Percentiles rank a stretch among this genome's conserved stretches.
phyloP scores from a whole-genome alignment of 2,888 invertebrate genomes.

The Lycophotia porphyrea region DNA sequence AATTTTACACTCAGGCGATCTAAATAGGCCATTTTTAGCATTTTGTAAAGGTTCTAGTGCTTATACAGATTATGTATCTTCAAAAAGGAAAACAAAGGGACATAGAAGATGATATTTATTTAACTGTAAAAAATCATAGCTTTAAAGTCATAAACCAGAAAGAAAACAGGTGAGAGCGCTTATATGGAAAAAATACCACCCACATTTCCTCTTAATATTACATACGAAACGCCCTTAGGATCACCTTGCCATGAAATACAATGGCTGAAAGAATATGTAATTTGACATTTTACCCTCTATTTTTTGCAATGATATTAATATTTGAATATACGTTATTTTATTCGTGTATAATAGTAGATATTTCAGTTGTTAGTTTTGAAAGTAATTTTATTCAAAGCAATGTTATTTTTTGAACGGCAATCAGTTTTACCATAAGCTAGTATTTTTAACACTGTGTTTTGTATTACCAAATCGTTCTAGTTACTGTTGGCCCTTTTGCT shows the following conservation, averaged over 20 bases:
- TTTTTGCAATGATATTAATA: conserved; percentile 4
- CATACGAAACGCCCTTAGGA: conserved; percentile 15
- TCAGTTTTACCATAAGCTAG: background rate
- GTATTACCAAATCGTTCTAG: background rate
- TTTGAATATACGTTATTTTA: conserved; percentile 6
- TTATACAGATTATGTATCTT: too few relatives aligned
- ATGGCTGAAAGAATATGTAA: conserved; percentile 32
- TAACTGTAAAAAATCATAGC: too few relatives aligned
- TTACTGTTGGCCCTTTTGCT: background rate
- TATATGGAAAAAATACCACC: too few relatives aligned
- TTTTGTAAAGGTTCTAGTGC: too few relatives aligned
- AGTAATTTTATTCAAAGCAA: background rate
- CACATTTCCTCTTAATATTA: background rate
- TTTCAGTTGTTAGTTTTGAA: background rate
- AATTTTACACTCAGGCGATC: too few relatives aligned
- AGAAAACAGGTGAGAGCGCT: too few relatives aligned
- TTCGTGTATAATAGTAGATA: background rate
- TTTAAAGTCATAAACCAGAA: too few relatives aligned
- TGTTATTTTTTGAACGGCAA: background rate
- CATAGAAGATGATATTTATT: too few relatives aligned
- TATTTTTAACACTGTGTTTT: background rate
- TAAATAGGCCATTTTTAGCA: too few relatives aligned
- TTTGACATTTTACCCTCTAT: conserved; percentile 26
- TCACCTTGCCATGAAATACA: conserved; percentile 42
- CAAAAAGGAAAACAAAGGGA: too few relatives aligned